A percentile compares a stretch with the other conserved stretches of the same genome.
Evolutionary conservation across 2,888 invertebrate genomes (phyloP).

Genomic region (Lepidochrysops patricia): DNA sequence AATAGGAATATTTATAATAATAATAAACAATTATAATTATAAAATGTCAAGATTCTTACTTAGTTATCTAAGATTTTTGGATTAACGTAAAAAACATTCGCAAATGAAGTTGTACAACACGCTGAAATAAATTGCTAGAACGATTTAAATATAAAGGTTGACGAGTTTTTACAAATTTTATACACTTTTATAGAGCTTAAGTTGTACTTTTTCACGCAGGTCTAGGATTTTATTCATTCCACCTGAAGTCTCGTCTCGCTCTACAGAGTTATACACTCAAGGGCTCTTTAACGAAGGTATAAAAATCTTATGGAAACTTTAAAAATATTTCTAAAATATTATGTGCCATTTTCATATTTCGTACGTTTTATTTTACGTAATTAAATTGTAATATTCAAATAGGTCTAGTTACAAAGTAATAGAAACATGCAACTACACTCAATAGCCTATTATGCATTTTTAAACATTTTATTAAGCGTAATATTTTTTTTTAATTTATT

Average conservation of each 20-base stretch:
- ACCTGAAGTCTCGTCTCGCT: background rate
- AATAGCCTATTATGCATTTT: background rate
- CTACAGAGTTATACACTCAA: constrained; percentile 1
- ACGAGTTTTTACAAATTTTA: background rate
- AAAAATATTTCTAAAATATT: background rate
- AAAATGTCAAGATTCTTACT: too few species aligned
- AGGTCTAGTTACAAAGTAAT: background rate
- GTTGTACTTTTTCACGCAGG: background rate
- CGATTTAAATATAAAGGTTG: too few species aligned
- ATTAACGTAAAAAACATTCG: too few species aligned
- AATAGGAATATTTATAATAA: too few species aligned
- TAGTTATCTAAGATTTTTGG: too few species aligned
- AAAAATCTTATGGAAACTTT: background rate
- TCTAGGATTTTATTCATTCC: background rate
- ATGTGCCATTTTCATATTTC: background rate
- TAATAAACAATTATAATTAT: too few species aligned
- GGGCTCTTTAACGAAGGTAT: background rate
- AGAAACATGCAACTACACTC: background rate
- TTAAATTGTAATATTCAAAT: background rate
- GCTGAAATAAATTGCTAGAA: too few species aligned
- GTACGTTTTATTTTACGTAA: background rate
- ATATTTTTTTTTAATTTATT: too few species aligned
- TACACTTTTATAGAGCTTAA: background rate
- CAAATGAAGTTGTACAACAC: too few species aligned
- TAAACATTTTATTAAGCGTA: too few species aligned